Evolutionary conservation across 2,888 invertebrate species (phyloP).

Genomic region (Cordylochernes scorpioides): DNA sequence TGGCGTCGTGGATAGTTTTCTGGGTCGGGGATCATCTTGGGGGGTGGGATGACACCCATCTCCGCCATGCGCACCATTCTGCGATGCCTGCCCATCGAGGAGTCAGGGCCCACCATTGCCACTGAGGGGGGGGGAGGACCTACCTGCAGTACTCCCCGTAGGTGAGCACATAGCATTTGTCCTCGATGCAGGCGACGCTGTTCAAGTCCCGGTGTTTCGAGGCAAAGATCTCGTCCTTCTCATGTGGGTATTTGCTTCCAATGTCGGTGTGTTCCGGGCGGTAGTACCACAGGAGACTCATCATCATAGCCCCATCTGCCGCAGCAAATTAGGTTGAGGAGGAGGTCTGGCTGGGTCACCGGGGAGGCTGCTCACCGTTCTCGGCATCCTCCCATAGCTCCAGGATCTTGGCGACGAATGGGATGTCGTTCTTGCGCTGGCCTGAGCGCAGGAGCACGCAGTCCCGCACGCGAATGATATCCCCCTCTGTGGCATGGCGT

Average conservation of each 20-base stretch:
- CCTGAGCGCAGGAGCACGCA: constrained; percentile 73
- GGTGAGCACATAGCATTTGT: constrained; percentile 84
- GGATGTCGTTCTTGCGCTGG: constrained; percentile 50
- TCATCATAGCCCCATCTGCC: constrained; percentile 73
- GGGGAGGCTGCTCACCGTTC: constrained; percentile 36
- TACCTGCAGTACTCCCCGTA: constrained; percentile 91
- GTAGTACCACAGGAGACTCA: constrained; percentile 86
- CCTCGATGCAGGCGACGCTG: constrained; percentile 88
- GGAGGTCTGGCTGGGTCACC: background rate
- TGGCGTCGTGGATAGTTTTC: constrained; percentile 15
- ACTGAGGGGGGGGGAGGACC: no score
- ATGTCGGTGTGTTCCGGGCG: constrained; percentile 85
- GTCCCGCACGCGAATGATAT: constrained; percentile 59
- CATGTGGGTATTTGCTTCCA: constrained; percentile 48
- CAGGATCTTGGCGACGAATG: constrained; percentile 79
- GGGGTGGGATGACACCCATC: no score
- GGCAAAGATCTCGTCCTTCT: constrained; percentile 76
- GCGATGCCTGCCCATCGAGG: no score
- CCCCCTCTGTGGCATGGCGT: constrained; percentile 54
- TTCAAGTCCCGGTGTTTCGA: constrained; percentile 81
- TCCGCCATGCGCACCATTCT: no score
- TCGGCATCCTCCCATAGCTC: constrained; percentile 82
- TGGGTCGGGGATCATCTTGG: no score
- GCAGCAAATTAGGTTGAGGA: constrained; percentile 7
- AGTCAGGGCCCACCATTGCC: no score